Conservation (phyloP, 2,888 invertebrate species). For the Octodonta nipae region DNA sequence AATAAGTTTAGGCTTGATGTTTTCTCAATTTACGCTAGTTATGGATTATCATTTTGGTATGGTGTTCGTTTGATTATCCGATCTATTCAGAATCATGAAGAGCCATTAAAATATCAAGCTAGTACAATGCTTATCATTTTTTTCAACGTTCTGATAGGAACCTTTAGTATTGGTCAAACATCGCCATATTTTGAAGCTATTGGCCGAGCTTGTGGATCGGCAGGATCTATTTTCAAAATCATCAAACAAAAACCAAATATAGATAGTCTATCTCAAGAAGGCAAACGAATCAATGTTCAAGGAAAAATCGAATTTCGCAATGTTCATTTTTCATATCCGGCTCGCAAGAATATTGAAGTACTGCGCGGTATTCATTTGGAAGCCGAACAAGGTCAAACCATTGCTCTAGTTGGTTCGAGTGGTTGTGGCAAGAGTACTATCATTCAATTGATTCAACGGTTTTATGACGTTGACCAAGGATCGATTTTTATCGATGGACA, state of each 20-base stretch:
- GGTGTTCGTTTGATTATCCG: constrained; percentile 70
- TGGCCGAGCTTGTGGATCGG: constrained; percentile 65
- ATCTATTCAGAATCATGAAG: no score
- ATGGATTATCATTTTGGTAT: constrained; percentile 74
- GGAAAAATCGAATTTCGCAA: constrained; percentile 59
- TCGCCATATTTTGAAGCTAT: no score
- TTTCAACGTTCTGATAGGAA: no score
- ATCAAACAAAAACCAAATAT: constrained; percentile 63
- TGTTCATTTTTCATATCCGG: constrained; percentile 66
- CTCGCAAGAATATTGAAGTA: constrained; percentile 46
- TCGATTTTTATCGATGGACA: constrained; percentile 43
- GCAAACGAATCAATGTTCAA: constrained; percentile 40
- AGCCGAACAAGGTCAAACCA: constrained; percentile 59
- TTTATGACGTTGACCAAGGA: constrained; percentile 15
- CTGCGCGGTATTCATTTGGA: constrained; percentile 51
- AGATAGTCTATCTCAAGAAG: constrained; percentile 50
- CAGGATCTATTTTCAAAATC: constrained; percentile 59
- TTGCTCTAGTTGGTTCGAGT: constrained; percentile 58
- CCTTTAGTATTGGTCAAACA: no score
- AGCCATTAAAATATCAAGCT: no score
- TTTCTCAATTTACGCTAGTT: constrained; percentile 63
- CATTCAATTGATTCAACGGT: no score
- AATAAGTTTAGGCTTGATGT: constrained; percentile 55
- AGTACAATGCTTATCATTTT: no score
- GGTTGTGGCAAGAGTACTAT: constrained; percentile 71